These are phyloP conservation scores for Hylaeus volcanicus DNA, from an alignment of 1,140 invertebrate genomes.

Conservation along the genomic window DNA sequence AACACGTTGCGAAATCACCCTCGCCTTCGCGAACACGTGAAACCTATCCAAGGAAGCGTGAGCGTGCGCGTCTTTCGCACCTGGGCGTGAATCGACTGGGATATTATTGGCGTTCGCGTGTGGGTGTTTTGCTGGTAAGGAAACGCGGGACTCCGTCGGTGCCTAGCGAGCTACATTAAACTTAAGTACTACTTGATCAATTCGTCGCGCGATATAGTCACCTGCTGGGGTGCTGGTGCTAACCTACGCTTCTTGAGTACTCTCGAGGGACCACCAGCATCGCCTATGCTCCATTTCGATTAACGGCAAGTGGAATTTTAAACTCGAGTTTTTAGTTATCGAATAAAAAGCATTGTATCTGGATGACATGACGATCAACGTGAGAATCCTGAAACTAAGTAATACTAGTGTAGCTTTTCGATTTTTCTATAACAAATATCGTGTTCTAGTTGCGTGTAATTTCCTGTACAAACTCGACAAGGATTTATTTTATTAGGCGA, in stretches of 20 bases:
- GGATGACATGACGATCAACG: too few relatives aligned
- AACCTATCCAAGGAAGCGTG: neutral
- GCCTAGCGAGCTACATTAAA: constrained; percentile 41
- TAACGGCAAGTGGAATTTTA: too few relatives aligned
- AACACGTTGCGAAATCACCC: constrained; percentile 52
- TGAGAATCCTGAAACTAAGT: too few relatives aligned
- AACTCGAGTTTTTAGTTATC: too few relatives aligned
- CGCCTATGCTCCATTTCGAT: too few relatives aligned
- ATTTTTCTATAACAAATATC: too few relatives aligned
- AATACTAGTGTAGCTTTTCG: too few relatives aligned
- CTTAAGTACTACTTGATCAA: constrained; percentile 66
- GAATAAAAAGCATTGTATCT: too few relatives aligned
- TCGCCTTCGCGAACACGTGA: constrained; percentile 1
- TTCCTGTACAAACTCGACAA: too few relatives aligned
- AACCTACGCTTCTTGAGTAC: neutral
- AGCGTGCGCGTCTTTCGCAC: constrained; percentile 52
- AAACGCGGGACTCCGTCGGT: constrained; percentile 19
- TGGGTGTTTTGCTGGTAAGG: constrained; percentile 12
- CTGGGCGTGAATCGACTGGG: constrained; percentile 60
- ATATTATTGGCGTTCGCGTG: constrained; percentile 49
- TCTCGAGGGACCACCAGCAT: neutral
- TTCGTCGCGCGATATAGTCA: constrained; percentile 51
- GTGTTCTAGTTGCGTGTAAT: too few relatives aligned
- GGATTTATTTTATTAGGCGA: too few relatives aligned
- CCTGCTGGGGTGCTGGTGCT: constrained; percentile 22